Percentiles rank a stretch among this genome's conserved stretches.
These are phyloP conservation scores for Anoplius nigerrimus DNA, from an alignment of 2,888 invertebrate genomes.

Conservation along the genomic window DNA sequence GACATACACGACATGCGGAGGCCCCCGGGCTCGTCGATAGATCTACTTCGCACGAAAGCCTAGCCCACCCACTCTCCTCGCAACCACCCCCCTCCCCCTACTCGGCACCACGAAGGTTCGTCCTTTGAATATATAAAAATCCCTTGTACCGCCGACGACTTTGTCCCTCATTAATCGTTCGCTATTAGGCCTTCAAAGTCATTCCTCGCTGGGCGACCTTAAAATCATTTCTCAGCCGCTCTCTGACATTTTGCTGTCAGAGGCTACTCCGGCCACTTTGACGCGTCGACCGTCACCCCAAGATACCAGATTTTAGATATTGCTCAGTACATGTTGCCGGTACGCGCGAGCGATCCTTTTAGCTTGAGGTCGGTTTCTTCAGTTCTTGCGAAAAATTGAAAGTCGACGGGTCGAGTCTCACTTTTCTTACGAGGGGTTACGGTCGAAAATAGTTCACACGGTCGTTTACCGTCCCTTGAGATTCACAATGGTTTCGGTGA, in stretches of 20 bases:
- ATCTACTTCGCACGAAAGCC: conserved; percentile 41
- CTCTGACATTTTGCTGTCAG: not conserved
- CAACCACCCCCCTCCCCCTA: conserved; percentile 3
- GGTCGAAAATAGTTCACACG: too few species aligned
- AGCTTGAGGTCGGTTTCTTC: too few species aligned
- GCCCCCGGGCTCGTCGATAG: conserved; percentile 30
- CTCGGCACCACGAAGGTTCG: not conserved
- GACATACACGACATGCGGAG: conserved; percentile 46
- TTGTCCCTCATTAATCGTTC: not conserved
- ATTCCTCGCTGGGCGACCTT: not conserved
- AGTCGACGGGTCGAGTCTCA: too few species aligned
- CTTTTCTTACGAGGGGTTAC: too few species aligned
- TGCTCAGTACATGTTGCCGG: too few species aligned
- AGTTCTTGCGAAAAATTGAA: too few species aligned
- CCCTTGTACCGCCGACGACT: conserved; percentile 35
- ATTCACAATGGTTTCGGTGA: too few species aligned
- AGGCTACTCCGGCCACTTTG: not conserved
- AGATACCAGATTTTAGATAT: too few species aligned
- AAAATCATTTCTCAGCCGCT: not conserved
- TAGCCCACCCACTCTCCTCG: not conserved
- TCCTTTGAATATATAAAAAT: conserved; percentile 18
- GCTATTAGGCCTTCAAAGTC: too few species aligned
- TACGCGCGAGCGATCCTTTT: too few species aligned
- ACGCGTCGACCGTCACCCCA: too few species aligned
- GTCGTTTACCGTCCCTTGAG: too few species aligned